Evolutionary conservation across 2,113 vertebrate genomes (phyloP), one percentile per base, ranked within the genome.

Genomic region (Strix uralensis): DNA sequence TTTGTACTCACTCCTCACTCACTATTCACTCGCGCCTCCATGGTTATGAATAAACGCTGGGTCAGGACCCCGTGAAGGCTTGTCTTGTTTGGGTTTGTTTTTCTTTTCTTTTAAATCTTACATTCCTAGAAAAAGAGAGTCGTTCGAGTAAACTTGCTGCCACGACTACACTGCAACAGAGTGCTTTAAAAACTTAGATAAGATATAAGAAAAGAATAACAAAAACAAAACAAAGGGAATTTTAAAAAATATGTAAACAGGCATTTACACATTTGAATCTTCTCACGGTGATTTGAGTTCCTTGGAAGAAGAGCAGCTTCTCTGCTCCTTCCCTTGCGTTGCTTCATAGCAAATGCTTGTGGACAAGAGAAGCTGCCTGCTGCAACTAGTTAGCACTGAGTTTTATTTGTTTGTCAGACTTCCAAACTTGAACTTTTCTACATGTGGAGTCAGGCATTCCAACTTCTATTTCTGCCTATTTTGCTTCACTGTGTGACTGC

Each of bases 141-240:
- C 4, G 42, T 67, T 54, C 32, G 52, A 86, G 42, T n/a, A 58
- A 95, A 95, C 78, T 83, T 36, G 87, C 75, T 95, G 94, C 67
- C 65, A 57, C 54, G 88, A 20, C 93, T 91, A 59, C 78, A 7
- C 52, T 40, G 78, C 92, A 93, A 93, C 47, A 94, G 63, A 77
- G 82, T 15, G 70, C 88, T 95, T 89, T 74, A 61, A 83, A 93
- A 97, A 84, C 90, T 94, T n/a, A 57, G 51, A 78, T 92, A 87
- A 72, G 85, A 72, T 51, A 40, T 36, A 72, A 94, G 54, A 79
- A 34, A 86, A 70, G 29, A 81, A 32, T 20, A 86, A 91, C 36
- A 61, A 91, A 87, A 86, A 62, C 70, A 94, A 94, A 97, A 88
- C 46, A 84, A 90, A 91, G 58, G 20, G 36, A 18, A 72, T 73